Percentiles rank a stretch among this genome's conserved stretches.
Conservation (phyloP, 2,113 vertebrate genomes). For the Pionites leucogaster region DNA sequence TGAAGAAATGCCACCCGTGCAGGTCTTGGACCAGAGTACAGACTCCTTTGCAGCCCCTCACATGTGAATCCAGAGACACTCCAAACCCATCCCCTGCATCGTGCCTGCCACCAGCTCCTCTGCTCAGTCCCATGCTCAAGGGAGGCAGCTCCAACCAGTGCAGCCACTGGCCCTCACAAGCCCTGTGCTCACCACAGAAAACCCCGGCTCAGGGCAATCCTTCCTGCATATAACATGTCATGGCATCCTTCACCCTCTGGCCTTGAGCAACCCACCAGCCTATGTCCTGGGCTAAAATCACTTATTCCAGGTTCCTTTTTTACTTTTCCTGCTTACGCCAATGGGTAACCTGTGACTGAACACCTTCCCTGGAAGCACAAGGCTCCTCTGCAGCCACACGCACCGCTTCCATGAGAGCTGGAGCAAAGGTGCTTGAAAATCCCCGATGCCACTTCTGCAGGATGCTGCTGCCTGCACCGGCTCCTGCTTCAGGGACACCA, state of each 20-base stretch:
- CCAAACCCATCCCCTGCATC: rapidly evolving
- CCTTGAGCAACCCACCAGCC: background rate
- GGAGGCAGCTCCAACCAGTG: background rate
- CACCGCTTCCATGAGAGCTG: background rate
- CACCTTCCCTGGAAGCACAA: background rate
- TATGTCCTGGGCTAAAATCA: background rate
- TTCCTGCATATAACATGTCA: background rate
- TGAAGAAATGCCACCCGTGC: background rate
- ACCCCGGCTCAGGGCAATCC: background rate
- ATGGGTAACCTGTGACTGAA: background rate
- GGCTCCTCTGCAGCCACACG: background rate
- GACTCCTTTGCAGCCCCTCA: background rate
- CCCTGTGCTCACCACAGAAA: rapidly evolving
- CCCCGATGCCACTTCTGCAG: rapidly evolving
- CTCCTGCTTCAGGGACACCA: background rate
- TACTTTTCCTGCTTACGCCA: rapidly evolving
- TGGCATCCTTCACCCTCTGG: rapidly evolving
- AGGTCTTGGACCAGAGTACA: background rate
- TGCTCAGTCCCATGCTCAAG: background rate
- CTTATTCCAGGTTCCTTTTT: rapidly evolving
- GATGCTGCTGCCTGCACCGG: rapidly evolving
- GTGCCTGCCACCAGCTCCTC: background rate
- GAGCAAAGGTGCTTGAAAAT: background rate
- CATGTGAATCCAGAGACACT: background rate
- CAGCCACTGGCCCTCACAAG: background rate